phyloP scores from a whole-genome alignment of 1,140 invertebrate genomes.

The Aphelenchoides avenae region DNA sequence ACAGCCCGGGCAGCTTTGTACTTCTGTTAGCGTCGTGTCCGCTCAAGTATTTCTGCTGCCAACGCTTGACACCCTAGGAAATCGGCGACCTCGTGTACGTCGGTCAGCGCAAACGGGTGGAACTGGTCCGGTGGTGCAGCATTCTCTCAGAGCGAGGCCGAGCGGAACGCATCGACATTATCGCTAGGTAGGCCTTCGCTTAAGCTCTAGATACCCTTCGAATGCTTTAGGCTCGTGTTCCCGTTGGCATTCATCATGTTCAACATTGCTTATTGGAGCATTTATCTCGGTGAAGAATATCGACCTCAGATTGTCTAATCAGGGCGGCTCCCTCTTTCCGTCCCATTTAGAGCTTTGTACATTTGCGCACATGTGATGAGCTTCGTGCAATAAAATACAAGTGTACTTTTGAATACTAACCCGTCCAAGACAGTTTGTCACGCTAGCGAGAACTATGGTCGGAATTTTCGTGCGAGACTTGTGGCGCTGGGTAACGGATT shows the following conservation, averaged over 20 bases:
- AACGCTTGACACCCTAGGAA: constrained; percentile 28
- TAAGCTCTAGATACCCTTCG: neutral
- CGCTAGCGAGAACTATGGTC: too few species aligned
- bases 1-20: too few species aligned
- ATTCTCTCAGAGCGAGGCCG: constrained; percentile 53
- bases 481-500: too few species aligned
- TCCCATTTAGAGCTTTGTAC: too few species aligned
- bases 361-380: too few species aligned
- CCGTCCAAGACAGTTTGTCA: too few species aligned
- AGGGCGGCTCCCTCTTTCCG: too few species aligned
- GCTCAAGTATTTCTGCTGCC: constrained; percentile 8
- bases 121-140: constrained; percentile 56
- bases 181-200: constrained; percentile 41
- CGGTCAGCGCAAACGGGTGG: constrained; percentile 53
- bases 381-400: too few species aligned
- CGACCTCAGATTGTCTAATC: too few species aligned
- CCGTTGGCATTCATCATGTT: constrained; percentile 69
- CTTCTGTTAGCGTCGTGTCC: too few species aligned
- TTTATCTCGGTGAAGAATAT: constrained; percentile 84
- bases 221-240: constrained; percentile 64
- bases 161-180: constrained; percentile 58
- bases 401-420: too few species aligned
- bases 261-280: constrained; percentile 74
- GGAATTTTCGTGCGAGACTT: too few species aligned
- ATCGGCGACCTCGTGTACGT: constrained; percentile 52